Evolutionary conservation across 2,888 invertebrate genomes (phyloP).

Genomic region (Dicyrtomina minuta): DNA sequence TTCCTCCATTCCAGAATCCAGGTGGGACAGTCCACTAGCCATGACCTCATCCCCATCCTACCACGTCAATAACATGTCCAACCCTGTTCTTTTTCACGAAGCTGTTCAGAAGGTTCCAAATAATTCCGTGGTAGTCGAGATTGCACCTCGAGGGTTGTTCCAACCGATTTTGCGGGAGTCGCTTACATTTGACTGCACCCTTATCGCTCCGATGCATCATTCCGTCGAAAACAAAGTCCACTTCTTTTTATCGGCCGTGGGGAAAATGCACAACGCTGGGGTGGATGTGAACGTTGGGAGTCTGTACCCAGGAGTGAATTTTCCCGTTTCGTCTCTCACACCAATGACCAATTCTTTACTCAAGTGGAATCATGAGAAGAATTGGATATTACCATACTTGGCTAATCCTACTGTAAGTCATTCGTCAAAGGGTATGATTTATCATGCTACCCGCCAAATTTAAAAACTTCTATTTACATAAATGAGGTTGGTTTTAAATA

Average conservation of each 20-base stretch:
- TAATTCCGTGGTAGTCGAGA: constrained; percentile 61
- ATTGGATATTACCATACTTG: constrained; percentile 56
- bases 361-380: constrained; percentile 76
- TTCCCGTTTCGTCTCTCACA: constrained; percentile 84
- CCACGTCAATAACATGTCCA: constrained; percentile 79
- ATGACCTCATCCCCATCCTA: constrained; percentile 79
- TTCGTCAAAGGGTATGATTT: too few relatives aligned
- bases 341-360: constrained; percentile 79
- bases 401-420: constrained; percentile 66
- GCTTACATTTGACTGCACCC: too few relatives aligned
- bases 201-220: too few relatives aligned
- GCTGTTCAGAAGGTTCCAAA: constrained; percentile 61
- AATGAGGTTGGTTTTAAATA: too few relatives aligned
- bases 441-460: too few relatives aligned
- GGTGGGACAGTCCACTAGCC: constrained; percentile 70
- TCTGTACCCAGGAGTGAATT: constrained; percentile 74
- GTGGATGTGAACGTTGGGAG: too few relatives aligned
- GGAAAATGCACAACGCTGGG: too few relatives aligned
- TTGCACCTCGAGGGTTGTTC: constrained; percentile 63
- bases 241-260: too few relatives aligned
- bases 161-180: constrained; percentile 66
- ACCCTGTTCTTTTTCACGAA: constrained; percentile 68
- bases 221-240: too few relatives aligned
- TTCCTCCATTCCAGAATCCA: constrained; percentile 71
- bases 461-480: too few relatives aligned